Conservation (phyloP, 2,888 invertebrate genomes). For the Tetragonula carbonaria region DNA sequence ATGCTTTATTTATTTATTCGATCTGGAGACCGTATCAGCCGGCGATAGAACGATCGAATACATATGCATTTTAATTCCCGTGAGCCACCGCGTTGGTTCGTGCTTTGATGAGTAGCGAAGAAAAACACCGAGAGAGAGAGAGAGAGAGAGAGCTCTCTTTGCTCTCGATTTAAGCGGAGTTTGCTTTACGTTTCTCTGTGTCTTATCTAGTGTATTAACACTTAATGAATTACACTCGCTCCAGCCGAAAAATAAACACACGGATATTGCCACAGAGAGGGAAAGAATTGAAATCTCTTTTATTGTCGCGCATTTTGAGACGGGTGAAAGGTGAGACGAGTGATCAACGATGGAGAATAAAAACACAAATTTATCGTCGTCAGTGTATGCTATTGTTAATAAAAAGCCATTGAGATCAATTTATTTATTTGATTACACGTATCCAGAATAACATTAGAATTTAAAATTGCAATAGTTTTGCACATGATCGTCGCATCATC, state of each 20-base stretch:
- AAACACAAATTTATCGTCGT: too few relatives aligned
- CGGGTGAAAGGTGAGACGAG: too few relatives aligned
- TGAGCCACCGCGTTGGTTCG: conserved; percentile 11
- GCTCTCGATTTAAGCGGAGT: not conserved
- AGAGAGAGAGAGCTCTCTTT: not conserved
- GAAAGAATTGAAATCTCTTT: too few relatives aligned
- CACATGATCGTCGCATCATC: not conserved
- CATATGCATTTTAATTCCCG: conserved; percentile 60
- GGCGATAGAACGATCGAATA: conserved; percentile 51
- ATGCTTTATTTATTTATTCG: conserved; percentile 54
- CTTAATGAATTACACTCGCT: too few relatives aligned
- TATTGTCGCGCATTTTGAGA: too few relatives aligned
- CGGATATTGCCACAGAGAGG: too few relatives aligned
- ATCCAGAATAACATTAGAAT: too few relatives aligned
- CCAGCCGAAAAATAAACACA: too few relatives aligned
- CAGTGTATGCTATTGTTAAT: too few relatives aligned
- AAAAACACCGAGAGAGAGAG: not conserved
- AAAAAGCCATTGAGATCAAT: too few relatives aligned
- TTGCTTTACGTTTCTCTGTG: not conserved
- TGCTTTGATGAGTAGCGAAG: conserved; percentile 1
- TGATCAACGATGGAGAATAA: too few relatives aligned
- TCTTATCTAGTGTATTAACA: not conserved
- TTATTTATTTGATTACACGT: too few relatives aligned
- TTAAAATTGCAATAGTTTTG: not conserved
- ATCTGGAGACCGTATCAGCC: conserved; percentile 56